A percentile compares a stretch with the other conserved stretches of the same genome.
Conservation (phyloP, 2,797 vertebrate genomes). For the Podarcis siculus region DNA sequence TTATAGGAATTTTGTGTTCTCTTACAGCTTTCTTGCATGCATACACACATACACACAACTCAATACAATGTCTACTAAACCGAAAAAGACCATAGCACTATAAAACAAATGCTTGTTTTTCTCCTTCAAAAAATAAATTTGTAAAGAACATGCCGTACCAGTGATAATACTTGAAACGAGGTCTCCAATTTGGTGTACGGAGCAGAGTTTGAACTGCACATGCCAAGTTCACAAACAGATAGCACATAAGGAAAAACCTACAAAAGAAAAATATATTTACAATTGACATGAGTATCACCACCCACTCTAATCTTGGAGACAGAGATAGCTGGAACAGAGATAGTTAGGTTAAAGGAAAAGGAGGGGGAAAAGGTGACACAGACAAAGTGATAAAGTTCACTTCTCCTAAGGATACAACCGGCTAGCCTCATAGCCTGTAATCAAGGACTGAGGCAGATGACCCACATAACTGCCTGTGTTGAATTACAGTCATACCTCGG, state of each 20-base stretch:
- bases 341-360: neutral
- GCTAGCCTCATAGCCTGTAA: neutral
- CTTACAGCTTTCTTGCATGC: neutral
- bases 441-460: neutral
- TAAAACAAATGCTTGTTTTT: neutral
- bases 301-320: neutral
- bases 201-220: conserved; percentile 94
- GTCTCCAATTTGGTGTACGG: conserved; percentile 95
- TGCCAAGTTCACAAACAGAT: conserved; percentile 96
- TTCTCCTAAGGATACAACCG: neutral
- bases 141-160: conserved; percentile 79
- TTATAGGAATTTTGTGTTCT: neutral
- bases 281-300: conserved; percentile 21
- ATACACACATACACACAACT: conserved; percentile 10
- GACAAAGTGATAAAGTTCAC: neutral
- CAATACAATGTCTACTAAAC: neutral
- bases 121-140: neutral
- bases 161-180: conserved; percentile 95
- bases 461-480: neutral
- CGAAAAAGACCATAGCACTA: neutral
- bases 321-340: neutral
- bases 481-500: too few relatives aligned
- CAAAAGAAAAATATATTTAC: conserved; percentile 8
- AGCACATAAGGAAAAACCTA: conserved; percentile 99
- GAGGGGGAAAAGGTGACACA: too few relatives aligned